Evolutionary conservation across 2,888 invertebrate genomes (phyloP), one percentile per base, ranked within the genome.

Genomic region (Keiferia lycopersicella): DNA sequence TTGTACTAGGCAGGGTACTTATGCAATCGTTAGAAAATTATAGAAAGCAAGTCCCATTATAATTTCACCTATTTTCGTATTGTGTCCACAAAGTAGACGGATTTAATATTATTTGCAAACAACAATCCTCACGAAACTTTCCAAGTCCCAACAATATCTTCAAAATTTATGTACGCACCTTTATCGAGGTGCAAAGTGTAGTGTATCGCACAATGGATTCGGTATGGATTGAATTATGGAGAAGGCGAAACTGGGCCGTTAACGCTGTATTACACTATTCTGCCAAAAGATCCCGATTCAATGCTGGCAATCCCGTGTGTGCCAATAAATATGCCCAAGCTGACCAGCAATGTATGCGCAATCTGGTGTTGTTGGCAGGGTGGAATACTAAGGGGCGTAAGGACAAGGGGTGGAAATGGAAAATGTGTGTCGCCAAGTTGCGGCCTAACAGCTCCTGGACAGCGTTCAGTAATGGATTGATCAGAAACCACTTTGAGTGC

Each of bases 341-440:
- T 4, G 8, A 10, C 34, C 34, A 34, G 34, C 34, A 34, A 8
- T 34, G 34, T 34, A 34, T 8, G 34, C 4, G 1, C 7, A 34
- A 34, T 34, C 34, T 4, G 6, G 34, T 10, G 1, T 1, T 8
- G 4, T 34, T 34, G 10, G 34, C 34, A 10, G 4, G 34, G 34
- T 10, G 8, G 34, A 7, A 1, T 4, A 34, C 6, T 34, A 34
- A 4, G 8, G 10, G 34, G 1, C 8, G 1, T 77, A 76, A 83
- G 80, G 82, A 82, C 83, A 80, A 80, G 81, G 78, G 81, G 65
- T 82, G 87, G 86, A 86, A 91, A 91, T 91, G 89, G 91, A 88
- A 90, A 91, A 91, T 91, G 86, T 88, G 84, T 90, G 91, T 91
- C 82, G 83, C 86, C 84, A 88, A 88, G 82, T 89, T 86, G 80